Percentiles rank a stretch among this genome's conserved stretches.
Conservation (phyloP, 2,797 vertebrate species). For the Cuculus canorus region DNA sequence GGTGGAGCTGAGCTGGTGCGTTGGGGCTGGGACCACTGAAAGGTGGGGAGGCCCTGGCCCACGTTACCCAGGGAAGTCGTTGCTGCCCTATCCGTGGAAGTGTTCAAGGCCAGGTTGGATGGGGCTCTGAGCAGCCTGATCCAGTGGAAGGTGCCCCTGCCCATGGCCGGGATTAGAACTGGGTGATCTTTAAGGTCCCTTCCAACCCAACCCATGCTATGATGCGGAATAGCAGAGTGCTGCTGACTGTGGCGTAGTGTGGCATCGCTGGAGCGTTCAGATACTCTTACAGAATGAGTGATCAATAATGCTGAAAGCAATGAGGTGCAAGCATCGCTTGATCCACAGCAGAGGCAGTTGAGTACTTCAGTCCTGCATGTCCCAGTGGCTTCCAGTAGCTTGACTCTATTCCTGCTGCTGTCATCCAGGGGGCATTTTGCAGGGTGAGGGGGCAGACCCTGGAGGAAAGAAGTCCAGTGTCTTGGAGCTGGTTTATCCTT, state of each 20-base stretch:
- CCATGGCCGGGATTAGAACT: too few relatives aligned
- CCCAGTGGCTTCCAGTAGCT: neutral
- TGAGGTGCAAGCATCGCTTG: neutral
- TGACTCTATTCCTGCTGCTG: neutral
- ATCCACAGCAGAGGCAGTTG: neutral
- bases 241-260: rapidly evolving
- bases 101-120: too few relatives aligned
- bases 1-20: too few relatives aligned
- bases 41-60: too few relatives aligned
- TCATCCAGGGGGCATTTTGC: neutral
- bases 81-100: too few relatives aligned
- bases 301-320: neutral
- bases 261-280: rapidly evolving
- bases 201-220: too few relatives aligned
- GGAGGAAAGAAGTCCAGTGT: neutral
- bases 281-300: rapidly evolving
- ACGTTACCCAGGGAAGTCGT: too few relatives aligned
- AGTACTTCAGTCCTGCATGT: neutral
- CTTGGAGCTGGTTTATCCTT: neutral
- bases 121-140: too few relatives aligned
- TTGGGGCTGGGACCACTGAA: neutral
- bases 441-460: neutral
- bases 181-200: too few relatives aligned
- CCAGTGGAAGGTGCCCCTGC: too few relatives aligned
- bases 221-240: neutral